phyloP scores from a whole-genome alignment of 2,888 invertebrate genomes.

The Athalia circularis region DNA sequence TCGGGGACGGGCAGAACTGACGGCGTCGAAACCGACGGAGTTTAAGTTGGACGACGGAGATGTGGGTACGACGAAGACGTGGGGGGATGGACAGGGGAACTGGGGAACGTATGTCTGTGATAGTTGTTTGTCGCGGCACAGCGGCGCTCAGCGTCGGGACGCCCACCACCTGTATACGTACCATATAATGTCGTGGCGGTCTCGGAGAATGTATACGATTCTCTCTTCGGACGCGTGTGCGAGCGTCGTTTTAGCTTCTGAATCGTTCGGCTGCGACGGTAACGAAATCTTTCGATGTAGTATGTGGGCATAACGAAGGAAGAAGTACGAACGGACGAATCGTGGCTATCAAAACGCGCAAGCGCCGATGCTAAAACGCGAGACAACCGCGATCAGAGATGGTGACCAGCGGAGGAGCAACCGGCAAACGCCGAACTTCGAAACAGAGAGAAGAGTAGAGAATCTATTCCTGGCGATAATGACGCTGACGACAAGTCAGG shows the following conservation, averaged over 20 bases:
- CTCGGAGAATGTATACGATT: background rate
- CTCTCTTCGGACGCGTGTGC: slow-evolving; percentile 6
- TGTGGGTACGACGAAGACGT: background rate
- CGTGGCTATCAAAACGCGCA: background rate
- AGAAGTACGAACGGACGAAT: background rate
- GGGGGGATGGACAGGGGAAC: background rate
- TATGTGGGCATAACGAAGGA: slow-evolving; percentile 4
- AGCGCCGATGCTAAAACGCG: background rate
- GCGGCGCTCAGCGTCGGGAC: slow-evolving; percentile 64
- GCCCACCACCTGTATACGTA: slow-evolving; percentile 67
- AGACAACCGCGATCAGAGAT: background rate
- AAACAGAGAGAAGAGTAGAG: background rate
- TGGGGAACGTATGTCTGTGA: slow-evolving; percentile 47
- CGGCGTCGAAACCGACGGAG: slow-evolving; percentile 19
- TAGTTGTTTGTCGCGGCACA: slow-evolving; percentile 61
- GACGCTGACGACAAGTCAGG: slow-evolving; percentile 36
- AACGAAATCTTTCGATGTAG: slow-evolving; percentile 18
- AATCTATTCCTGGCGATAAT: slow-evolving; percentile 43
- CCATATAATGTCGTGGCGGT: slow-evolving; percentile 51
- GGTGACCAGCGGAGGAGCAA: background rate
- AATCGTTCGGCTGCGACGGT: slow-evolving; percentile 33
- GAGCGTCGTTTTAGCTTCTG: background rate
- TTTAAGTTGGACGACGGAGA: slow-evolving; percentile 1
- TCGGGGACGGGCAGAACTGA: slow-evolving; percentile 29
- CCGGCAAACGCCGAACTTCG: background rate